Evolutionary conservation across 2,797 vertebrate species (phyloP).

Genomic region (Emys orbicularis): DNA sequence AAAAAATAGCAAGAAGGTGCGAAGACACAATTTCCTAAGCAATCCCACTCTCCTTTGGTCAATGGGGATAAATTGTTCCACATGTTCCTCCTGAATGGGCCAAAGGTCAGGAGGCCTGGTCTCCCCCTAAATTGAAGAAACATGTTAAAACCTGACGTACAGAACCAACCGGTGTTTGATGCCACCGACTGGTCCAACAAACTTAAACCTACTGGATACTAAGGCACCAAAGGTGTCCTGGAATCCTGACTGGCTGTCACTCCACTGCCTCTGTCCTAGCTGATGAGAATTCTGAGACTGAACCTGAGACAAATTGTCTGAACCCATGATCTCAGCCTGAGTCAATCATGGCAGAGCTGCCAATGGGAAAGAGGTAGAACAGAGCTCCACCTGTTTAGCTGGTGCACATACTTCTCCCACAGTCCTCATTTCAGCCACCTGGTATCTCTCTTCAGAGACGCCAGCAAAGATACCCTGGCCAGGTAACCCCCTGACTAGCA

Average conservation of each 20-base stretch:
- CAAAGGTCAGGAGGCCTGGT: background rate
- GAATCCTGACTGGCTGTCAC: background rate
- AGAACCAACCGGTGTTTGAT: background rate
- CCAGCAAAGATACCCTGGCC: background rate
- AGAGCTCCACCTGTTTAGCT: conserved; percentile 48
- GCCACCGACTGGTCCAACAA: background rate
- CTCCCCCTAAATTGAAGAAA: conserved; percentile 31
- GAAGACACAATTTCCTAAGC: background rate
- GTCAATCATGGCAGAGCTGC: background rate
- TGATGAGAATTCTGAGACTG: background rate
- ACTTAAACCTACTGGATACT: background rate
- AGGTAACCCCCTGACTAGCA: background rate
- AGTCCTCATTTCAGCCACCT: background rate
- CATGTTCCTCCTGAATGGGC: background rate
- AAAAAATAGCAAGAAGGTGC: background rate
- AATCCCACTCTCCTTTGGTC: background rate
- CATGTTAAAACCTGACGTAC: background rate
- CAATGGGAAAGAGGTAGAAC: background rate
- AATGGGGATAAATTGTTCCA: background rate
- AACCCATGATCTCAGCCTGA: background rate
- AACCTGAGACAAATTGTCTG: background rate
- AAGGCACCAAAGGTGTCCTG: conserved; percentile 7
- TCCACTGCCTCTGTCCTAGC: background rate
- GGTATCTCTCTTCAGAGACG: background rate
- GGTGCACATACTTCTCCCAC: conserved; percentile 20